Evolutionary conservation across 2,113 vertebrate species (phyloP), one percentile per base, ranked within the genome.

Genomic region (Daphoenositta chrysoptera): DNA sequence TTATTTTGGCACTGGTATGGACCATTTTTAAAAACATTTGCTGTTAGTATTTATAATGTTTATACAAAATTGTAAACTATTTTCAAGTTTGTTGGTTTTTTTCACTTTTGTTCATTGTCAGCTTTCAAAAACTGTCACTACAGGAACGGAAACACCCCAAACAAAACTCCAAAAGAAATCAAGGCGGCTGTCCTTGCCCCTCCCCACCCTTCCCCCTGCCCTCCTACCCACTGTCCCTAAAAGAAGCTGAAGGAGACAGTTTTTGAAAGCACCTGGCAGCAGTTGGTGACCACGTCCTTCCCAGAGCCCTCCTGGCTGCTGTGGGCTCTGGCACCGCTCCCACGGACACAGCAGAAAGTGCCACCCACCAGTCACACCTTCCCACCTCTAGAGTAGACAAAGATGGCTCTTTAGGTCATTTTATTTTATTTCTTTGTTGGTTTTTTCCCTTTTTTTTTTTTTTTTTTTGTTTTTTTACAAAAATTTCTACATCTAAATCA

Each of bases 31-130:
- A 96, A 96, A 96, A 94, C 96, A 94, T 70, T 91, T 97, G 92
- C 71, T 94, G 85, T 89, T 73, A 82, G 73, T 91, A 96, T 93
- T 93, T 86, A 93, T 87, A 94, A 95, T 80, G 79, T 94, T 97
- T 95, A 77, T 97, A 97, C 95, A 97, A 97, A 98, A 96, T 24
- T 96, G 96, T 97, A 96, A 98, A 96, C 94, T 94, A 57, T 96
- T 96, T 97, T 98, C 95, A 97, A 95, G 91, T 95, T 83, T 87
- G 57, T 93, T 95, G 69, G 5, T 2, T 50, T 47, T 73, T 93
- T 89, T 80, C 57, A 75, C 51, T 84, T 73, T 75, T 95, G 85
- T 50, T 93, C 78, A 63, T 47, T 42, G 4, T 60, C 64, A 76
- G 57, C 40, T 81, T 94, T 91, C 96, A 95, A 95, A 97, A 96